Percentiles rank a stretch among this genome's conserved stretches.
These are phyloP conservation scores for Takifugu flavidus DNA, from an alignment of 2,113 vertebrate genomes.

Conservation along the genomic window DNA sequence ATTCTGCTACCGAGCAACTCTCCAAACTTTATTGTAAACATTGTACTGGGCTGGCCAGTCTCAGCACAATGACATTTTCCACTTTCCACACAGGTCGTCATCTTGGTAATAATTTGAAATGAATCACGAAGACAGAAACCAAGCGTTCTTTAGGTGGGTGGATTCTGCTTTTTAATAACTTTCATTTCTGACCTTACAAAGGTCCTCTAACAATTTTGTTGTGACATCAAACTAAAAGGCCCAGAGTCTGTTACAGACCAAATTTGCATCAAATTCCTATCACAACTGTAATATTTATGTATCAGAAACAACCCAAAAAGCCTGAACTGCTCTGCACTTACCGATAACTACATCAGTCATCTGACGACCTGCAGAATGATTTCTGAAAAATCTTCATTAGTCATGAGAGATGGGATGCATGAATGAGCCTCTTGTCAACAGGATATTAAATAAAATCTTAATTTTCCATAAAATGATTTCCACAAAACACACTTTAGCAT, in stretches of 20 bases:
- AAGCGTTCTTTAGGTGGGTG: too few relatives aligned
- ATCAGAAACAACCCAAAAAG: too few relatives aligned
- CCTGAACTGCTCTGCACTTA: neutral
- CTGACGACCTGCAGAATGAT: neutral
- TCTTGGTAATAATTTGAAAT: conserved; percentile 38
- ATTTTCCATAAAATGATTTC: too few relatives aligned
- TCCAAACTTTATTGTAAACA: conserved; percentile 90
- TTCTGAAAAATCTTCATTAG: neutral
- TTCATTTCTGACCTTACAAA: neutral
- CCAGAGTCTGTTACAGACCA: neutral
- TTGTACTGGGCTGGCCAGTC: conserved; percentile 79
- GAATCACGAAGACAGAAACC: too few relatives aligned
- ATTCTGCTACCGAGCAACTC: conserved; percentile 87
- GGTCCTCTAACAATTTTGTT: conserved; percentile 1
- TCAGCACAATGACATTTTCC: conserved; percentile 76
- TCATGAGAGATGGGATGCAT: neutral
- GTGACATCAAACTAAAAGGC: neutral
- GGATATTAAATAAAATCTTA: too few relatives aligned
- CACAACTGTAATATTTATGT: too few relatives aligned
- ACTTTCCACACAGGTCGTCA: conserved; percentile 59
- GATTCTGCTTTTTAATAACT: too few relatives aligned
- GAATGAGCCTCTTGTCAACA: neutral
- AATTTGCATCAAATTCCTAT: neutral
- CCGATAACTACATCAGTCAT: neutral
- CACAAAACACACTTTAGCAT: too few relatives aligned